phyloP scores from a whole-genome alignment of 2,888 invertebrate genomes.

The Acanthosepion lycidas region DNA sequence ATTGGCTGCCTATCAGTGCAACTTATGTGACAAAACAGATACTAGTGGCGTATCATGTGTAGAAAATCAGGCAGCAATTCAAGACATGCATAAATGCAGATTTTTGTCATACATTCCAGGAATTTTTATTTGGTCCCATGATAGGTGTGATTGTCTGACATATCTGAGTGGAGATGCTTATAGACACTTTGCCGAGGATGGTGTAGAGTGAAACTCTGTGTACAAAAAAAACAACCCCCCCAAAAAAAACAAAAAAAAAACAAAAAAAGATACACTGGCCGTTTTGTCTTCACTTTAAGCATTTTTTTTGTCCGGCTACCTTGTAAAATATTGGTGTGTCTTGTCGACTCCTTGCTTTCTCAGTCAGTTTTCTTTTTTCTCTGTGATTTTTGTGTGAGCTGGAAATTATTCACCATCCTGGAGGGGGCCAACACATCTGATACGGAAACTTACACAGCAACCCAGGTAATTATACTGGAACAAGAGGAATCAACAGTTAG shows the following conservation, averaged over 20 bases:
- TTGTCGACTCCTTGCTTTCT: not conserved
- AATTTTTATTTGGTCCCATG: not conserved
- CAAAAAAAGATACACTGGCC: not conserved
- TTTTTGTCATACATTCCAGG: not conserved
- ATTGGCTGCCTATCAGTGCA: not conserved
- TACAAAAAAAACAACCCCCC: not conserved
- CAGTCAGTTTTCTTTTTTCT: not conserved
- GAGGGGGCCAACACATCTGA: constrained; percentile 22
- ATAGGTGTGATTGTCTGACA: not conserved
- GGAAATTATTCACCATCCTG: not conserved
- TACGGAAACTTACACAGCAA: not conserved
- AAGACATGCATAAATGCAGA: not conserved
- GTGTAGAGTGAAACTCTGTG: not conserved
- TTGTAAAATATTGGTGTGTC: not conserved
- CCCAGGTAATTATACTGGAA: not conserved
- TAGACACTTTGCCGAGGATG: not conserved
- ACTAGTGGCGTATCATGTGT: not conserved
- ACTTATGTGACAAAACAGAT: not conserved
- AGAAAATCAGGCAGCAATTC: not conserved
- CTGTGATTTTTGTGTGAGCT: not conserved
- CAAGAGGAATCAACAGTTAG: not conserved
- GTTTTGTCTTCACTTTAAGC: not conserved
- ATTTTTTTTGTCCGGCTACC: not conserved
- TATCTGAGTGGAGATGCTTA: not conserved
- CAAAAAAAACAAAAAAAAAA: not conserved